Evolutionary conservation across 2,888 invertebrate species (phyloP).

Genomic region (Encarsia formosa): DNA sequence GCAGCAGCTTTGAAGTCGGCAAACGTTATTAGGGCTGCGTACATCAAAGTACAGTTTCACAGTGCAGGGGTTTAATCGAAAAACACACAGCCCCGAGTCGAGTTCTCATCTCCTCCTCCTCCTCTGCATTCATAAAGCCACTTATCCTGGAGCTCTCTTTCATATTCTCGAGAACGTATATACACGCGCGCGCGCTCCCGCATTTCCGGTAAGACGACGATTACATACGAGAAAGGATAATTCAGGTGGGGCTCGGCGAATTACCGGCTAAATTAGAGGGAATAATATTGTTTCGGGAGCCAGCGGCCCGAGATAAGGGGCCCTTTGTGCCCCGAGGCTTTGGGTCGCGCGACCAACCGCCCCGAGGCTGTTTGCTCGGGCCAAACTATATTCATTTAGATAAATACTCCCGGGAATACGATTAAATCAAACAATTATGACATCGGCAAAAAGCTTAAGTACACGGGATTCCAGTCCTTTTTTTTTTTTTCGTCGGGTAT

Average conservation of each 20-base stretch:
- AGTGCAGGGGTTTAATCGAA: conserved; percentile 2
- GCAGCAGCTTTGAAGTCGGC: too few relatives aligned
- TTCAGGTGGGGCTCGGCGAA: conserved; percentile 8
- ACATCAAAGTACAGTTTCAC: neutral
- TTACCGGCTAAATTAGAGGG: conserved; percentile 23
- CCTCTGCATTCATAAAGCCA: too few relatives aligned
- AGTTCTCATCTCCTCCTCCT: neutral
- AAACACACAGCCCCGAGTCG: conserved; percentile 1
- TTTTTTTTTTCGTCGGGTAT: too few relatives aligned
- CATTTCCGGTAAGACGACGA: conserved; percentile 13
- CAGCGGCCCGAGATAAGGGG: conserved; percentile 22
- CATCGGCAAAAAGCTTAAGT: neutral
- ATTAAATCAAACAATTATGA: conserved; percentile 21
- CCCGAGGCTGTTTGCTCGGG: too few relatives aligned
- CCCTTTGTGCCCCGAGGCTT: conserved; percentile 17
- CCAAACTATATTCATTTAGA: too few relatives aligned
- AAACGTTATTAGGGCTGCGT: too few relatives aligned
- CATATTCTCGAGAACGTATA: too few relatives aligned
- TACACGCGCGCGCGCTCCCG: neutral
- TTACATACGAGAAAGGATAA: neutral
- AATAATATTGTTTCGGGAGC: conserved; percentile 21
- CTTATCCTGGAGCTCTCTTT: too few relatives aligned
- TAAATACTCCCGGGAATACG: too few relatives aligned
- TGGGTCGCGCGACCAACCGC: neutral
- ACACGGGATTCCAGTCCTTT: neutral